Evolutionary conservation across 2,113 vertebrate genomes (phyloP).

Genomic region (Neoarius graeffei): DNA sequence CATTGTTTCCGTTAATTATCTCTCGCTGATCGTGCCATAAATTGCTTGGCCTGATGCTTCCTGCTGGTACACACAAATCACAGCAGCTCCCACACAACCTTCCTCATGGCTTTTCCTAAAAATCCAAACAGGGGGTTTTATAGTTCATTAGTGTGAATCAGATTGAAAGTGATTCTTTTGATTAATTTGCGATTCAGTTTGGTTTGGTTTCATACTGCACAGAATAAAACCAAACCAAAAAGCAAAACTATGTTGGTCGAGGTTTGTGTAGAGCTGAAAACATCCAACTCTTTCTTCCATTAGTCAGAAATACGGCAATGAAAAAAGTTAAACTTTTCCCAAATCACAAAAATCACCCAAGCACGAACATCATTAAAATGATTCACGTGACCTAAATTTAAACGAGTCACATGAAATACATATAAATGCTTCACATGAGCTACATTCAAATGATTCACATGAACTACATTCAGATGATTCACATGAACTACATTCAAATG

Average conservation of each 20-base stretch:
- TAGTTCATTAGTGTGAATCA: neutral
- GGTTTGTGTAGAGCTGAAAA: neutral
- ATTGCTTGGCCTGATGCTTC: neutral
- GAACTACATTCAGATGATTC: too few species aligned
- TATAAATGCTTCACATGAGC: too few species aligned
- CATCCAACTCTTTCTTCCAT: neutral
- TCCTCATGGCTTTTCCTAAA: neutral
- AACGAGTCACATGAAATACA: too few species aligned
- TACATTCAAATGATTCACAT: too few species aligned
- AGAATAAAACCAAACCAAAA: neutral
- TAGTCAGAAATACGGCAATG: neutral
- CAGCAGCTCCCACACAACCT: neutral
- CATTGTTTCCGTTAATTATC: conserved; percentile 40
- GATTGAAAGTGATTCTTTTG: neutral
- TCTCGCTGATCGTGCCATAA: neutral
- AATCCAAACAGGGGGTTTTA: neutral
- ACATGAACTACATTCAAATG: too few species aligned
- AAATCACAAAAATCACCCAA: too few species aligned
- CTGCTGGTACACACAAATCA: neutral
- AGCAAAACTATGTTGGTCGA: neutral
- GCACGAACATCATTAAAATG: too few species aligned
- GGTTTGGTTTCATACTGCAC: neutral
- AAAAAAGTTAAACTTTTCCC: neutral
- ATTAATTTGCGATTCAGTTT: neutral
- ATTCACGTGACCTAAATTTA: too few species aligned